These are phyloP conservation scores for Slavum lentiscoides DNA, from an alignment of 2,888 invertebrate species.

Conservation along the genomic window DNA sequence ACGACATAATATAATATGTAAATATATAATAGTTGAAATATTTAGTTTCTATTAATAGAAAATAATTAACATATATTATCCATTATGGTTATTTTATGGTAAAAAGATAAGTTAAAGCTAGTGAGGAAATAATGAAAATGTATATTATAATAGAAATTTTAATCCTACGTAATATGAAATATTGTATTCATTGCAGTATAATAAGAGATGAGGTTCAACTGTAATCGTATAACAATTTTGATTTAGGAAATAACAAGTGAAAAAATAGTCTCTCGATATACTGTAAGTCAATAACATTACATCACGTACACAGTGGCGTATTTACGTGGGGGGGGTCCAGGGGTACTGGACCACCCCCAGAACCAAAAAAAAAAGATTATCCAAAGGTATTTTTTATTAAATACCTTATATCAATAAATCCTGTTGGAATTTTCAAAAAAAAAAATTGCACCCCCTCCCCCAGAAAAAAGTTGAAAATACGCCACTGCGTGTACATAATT, in stretches of 20 bases:
- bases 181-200: neutral
- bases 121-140: slow-evolving; percentile 17
- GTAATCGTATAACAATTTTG: neutral
- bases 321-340: too few relatives aligned
- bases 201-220: neutral
- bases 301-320: too few relatives aligned
- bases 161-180: neutral
- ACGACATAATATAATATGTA: neutral
- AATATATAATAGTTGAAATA: slow-evolving; percentile 8
- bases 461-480: too few relatives aligned
- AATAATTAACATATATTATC: neutral
- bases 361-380: too few relatives aligned
- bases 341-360: too few relatives aligned
- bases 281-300: too few relatives aligned
- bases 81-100: neutral
- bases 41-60: neutral
- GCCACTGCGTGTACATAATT: neutral
- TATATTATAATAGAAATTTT: neutral
- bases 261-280: neutral
- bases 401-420: too few relatives aligned
- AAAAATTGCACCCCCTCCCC: too few relatives aligned
- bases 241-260: neutral
- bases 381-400: too few relatives aligned
- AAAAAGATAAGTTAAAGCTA: slow-evolving; percentile 8
- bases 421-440: too few relatives aligned